These are phyloP conservation scores for Amazona ochrocephala DNA, from an alignment of 2,797 vertebrate species.

Conservation along the genomic window DNA sequence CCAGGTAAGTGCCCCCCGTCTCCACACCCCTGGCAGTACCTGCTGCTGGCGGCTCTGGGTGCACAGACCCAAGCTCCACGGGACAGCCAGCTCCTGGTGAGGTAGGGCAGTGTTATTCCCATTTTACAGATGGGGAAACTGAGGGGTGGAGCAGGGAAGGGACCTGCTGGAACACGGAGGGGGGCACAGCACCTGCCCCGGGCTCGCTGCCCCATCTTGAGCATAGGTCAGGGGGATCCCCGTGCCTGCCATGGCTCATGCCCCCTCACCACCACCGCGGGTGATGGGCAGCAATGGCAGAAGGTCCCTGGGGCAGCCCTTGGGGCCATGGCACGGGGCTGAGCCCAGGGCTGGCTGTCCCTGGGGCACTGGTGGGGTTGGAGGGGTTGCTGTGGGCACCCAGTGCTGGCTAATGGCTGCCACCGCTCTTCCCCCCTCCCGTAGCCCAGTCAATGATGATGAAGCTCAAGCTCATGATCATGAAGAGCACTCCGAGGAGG, in stretches of 20 bases:
- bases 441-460: constrained; percentile 93
- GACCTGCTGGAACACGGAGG: background rate
- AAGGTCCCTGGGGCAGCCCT: background rate
- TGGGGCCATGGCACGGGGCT: constrained; percentile 59
- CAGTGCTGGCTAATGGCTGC: constrained; percentile 85
- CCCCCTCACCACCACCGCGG: background rate
- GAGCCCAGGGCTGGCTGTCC: background rate
- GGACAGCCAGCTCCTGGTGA: constrained; percentile 34
- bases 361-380: background rate
- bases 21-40: background rate
- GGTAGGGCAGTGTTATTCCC: constrained; percentile 64
- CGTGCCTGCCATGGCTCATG: background rate
- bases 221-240: background rate
- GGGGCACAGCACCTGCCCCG: background rate
- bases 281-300: background rate
- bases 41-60: background rate
- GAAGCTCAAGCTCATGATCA: constrained; percentile 98
- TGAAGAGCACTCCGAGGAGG: constrained; percentile 89
- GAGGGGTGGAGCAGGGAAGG: constrained; percentile 19
- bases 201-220: background rate
- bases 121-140: constrained; percentile 50
- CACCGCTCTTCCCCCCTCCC: constrained; percentile 78
- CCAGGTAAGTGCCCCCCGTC: background rate
- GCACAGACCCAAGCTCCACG: background rate
- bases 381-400: constrained; percentile 20